Evolutionary conservation across 2,113 vertebrate genomes (phyloP), one percentile per base, ranked within the genome.

Genomic region (Siniperca chuatsi): DNA sequence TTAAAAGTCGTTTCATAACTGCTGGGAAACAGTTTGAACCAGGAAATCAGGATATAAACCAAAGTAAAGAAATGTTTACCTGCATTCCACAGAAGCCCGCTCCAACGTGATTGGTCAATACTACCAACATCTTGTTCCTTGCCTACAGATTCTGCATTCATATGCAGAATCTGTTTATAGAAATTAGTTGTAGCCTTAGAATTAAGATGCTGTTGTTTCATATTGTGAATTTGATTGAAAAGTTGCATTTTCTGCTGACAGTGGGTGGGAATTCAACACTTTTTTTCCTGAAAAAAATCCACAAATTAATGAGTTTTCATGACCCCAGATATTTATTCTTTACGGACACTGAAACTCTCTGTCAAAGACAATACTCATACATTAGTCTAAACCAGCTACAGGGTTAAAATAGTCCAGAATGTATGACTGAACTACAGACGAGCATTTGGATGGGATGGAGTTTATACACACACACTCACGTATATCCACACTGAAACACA

Each of bases 391-490:
- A 64, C 13, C 35, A 37, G 0, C 71, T 44, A 67, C 3, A 60
- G 67, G n/a, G 9, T 50, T 33, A 6, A 50, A 29, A n/a, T 23
- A 25, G 29, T 67, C 35, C 12, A 40, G 21, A 79, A 60, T 40
- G 35, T n/a, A 1, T 52, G 52, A 58, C 61, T 81, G 9, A 71
- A 21, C 21, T 42, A 20, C 58, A 35, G 69, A 67, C 20, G 8
- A 61, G 66, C 84, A 67, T 55, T 69, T 87, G 74, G 52, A 70
- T 13, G 9, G 11, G 16, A 48, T 15, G 42, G 42, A 33, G 1
- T 21, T 60, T 0, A 76, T 10, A 40, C 12, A 9, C 40, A 21
- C 42, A 44, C 42, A 44, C 8, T 6, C 40, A 21, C 11, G 40
- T 9, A 1, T 52, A 18, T 37, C 2, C 57, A 16, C 29, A 40